Evolutionary conservation across 2,797 vertebrate genomes (phyloP).

Genomic region (Bucorvus abyssinicus): DNA sequence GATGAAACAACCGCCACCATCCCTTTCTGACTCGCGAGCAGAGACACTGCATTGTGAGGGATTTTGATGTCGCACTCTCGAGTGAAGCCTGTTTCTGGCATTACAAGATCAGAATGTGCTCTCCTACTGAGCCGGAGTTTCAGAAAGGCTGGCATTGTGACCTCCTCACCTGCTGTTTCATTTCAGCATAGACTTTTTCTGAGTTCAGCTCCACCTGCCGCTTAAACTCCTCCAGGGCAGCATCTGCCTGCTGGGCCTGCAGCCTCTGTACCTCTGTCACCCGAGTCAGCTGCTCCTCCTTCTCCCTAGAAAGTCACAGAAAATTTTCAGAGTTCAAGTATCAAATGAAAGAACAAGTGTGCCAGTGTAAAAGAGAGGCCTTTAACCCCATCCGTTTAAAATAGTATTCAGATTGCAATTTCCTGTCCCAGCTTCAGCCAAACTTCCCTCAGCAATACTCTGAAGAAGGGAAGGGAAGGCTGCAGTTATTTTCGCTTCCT

Average conservation of each 20-base stretch:
- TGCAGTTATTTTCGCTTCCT: constrained; percentile 22
- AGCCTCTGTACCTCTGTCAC: constrained; percentile 85
- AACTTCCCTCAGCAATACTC: constrained; percentile 57
- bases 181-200: constrained; percentile 89
- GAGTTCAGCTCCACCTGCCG: constrained; percentile 93
- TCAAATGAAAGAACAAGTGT: constrained; percentile 65
- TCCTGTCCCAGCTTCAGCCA: constrained; percentile 59
- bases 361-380: constrained; percentile 60
- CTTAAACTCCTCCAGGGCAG: constrained; percentile 91
- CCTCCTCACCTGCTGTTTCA: constrained; percentile 91
- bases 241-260: constrained; percentile 90
- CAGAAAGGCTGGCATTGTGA: constrained; percentile 60
- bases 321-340: constrained; percentile 67
- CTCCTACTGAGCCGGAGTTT: constrained; percentile 65
- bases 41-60: constrained; percentile 39
- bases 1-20: constrained; percentile 40
- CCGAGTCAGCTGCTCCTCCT: constrained; percentile 84
- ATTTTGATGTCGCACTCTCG: constrained; percentile 67
- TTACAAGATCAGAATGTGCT: constrained; percentile 68
- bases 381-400: constrained; percentile 66
- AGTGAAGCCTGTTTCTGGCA: constrained; percentile 64
- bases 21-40: constrained; percentile 61
- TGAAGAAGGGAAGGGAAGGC: constrained; percentile 33
- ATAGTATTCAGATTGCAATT: constrained; percentile 65
- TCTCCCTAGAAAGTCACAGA: constrained; percentile 83